These are phyloP conservation scores for Drosophila koepferae DNA, from an alignment of 2,888 invertebrate genomes.

Conservation along the genomic window DNA sequence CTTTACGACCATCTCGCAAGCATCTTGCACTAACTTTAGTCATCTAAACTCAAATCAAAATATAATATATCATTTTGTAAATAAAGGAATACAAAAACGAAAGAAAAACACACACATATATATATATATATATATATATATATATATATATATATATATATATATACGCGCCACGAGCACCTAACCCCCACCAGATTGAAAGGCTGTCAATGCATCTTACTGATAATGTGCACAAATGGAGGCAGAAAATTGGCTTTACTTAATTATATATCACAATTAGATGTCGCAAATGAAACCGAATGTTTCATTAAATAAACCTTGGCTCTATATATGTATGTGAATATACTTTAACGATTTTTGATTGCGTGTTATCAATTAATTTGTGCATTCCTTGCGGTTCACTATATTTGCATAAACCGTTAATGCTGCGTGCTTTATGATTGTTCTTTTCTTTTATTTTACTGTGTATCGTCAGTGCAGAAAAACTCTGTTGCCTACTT, in stretches of 20 bases:
- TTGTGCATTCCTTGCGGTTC: constrained; percentile 13
- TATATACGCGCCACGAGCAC: constrained; percentile 7
- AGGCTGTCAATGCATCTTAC: constrained; percentile 13
- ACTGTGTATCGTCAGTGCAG: neutral
- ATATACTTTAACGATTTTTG: constrained; percentile 24
- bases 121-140: too few relatives aligned
- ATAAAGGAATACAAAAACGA: too few relatives aligned
- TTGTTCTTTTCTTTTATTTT: constrained; percentile 1
- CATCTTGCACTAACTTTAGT: too few relatives aligned
- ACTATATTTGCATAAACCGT: constrained; percentile 2
- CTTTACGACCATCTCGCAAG: too few relatives aligned
- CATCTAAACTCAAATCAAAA: too few relatives aligned
- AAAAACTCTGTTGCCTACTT: constrained; percentile 36
- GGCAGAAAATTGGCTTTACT: constrained; percentile 25
- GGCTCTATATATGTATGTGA: neutral
- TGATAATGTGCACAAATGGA: constrained; percentile 21
- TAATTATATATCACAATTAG: neutral
- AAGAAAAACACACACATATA: too few relatives aligned
- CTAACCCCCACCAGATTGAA: constrained; percentile 16
- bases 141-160: neutral
- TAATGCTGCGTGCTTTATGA: neutral
- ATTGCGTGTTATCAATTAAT: neutral
- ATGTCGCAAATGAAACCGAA: neutral
- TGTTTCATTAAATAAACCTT: constrained; percentile 4
- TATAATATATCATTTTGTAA: too few relatives aligned